Evolutionary conservation across 2,888 invertebrate species (phyloP).

Genomic region (Pristionchus arcanus): DNA sequence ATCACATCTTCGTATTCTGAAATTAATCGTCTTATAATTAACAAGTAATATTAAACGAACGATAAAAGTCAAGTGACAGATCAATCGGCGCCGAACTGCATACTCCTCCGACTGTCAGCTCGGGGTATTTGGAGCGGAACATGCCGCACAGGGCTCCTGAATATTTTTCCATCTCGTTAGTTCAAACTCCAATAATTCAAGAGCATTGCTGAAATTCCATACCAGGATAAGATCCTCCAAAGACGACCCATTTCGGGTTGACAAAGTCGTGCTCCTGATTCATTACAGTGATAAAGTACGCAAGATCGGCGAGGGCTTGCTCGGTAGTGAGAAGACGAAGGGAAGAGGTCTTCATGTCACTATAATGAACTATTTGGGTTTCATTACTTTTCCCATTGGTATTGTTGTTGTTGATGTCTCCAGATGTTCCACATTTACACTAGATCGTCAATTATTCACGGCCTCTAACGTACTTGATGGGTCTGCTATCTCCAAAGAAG

Average conservation of each 20-base stretch:
- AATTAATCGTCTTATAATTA: neutral
- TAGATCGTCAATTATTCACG: neutral
- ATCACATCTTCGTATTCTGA: slow-evolving; percentile 37
- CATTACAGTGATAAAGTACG: slow-evolving; percentile 62
- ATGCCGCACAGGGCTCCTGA: slow-evolving; percentile 69
- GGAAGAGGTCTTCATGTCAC: slow-evolving; percentile 65
- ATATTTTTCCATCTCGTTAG: neutral
- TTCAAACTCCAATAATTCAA: no score
- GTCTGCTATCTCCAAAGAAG: slow-evolving; percentile 69
- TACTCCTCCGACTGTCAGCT: slow-evolving; percentile 68
- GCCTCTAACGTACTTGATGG: slow-evolving; percentile 58
- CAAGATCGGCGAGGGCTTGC: slow-evolving; percentile 69
- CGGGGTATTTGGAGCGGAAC: slow-evolving; percentile 72
- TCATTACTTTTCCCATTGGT: no score
- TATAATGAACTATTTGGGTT: neutral
- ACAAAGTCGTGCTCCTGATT: slow-evolving; percentile 64
- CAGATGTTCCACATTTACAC: no score
- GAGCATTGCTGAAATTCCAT: no score
- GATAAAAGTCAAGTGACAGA: slow-evolving; percentile 69
- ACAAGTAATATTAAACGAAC: slow-evolving; percentile 43
- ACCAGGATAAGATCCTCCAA: slow-evolving; percentile 75
- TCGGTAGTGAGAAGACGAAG: slow-evolving; percentile 64
- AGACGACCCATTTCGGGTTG: slow-evolving; percentile 75
- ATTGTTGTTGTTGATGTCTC: no score
- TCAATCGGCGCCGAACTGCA: slow-evolving; percentile 69